These are phyloP conservation scores for Pipa parva DNA, from an alignment of 2,113 vertebrate species.

Conservation along the genomic window DNA sequence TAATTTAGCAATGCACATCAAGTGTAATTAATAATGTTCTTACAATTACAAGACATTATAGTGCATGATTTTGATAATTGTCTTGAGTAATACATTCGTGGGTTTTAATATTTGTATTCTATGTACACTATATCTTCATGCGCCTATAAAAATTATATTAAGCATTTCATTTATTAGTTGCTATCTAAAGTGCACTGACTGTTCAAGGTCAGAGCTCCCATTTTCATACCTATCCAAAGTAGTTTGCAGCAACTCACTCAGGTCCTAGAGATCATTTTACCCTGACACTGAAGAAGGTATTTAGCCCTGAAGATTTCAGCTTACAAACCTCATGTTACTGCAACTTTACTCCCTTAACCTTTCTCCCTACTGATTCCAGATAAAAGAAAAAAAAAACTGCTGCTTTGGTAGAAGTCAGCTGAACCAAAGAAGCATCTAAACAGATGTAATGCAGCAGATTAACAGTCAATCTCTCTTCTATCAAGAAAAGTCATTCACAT, in stretches of 20 bases:
- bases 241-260: not conserved
- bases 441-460: slow-evolving; percentile 9
- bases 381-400: slow-evolving; percentile 4
- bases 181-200: not conserved
- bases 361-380: slow-evolving; percentile 2
- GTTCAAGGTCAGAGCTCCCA: not conserved
- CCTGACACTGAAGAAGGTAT: slow-evolving; percentile 21
- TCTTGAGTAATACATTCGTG: not conserved
- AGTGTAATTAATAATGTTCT: not conserved
- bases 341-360: slow-evolving; percentile 9
- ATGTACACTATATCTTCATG: not conserved
- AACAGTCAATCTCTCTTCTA: not conserved
- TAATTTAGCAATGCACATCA: not conserved
- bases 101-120: not conserved
- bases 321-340: not conserved
- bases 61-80: slow-evolving; percentile 3
- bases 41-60: not conserved
- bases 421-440: slow-evolving; percentile 6
- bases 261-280: not conserved
- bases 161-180: not conserved
- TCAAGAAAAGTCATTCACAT: not conserved
- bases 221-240: not conserved
- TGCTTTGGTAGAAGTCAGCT: slow-evolving; percentile 1
- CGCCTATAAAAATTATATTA: not conserved
- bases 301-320: slow-evolving; percentile 18